A percentile compares a stretch with the other conserved stretches of the same genome.
phyloP scores from a whole-genome alignment of 1,140 invertebrate species.

The Trachymyrmex septentrionalis region DNA sequence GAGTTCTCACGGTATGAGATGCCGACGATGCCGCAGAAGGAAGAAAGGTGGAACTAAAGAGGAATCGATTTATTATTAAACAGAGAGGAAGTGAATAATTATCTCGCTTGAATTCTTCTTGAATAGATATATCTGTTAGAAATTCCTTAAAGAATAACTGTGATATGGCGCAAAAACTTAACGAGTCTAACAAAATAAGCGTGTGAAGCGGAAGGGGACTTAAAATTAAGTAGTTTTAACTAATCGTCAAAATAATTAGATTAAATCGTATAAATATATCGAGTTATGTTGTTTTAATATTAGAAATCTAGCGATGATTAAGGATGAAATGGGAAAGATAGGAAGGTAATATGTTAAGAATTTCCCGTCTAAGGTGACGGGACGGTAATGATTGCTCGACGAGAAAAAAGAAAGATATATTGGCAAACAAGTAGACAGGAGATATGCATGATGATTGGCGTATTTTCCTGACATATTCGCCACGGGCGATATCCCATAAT shows the following conservation, averaged over 20 bases:
- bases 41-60: conserved; percentile 21
- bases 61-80: conserved; percentile 44
- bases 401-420: conserved; percentile 38
- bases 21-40: background rate
- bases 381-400: conserved; percentile 12
- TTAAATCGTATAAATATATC: background rate
- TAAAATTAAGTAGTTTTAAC: background rate
- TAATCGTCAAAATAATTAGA: background rate
- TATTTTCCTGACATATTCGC: conserved; percentile 27
- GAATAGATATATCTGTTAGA: background rate
- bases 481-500: conserved; percentile 4
- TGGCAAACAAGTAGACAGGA: conserved; percentile 25
- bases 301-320: background rate
- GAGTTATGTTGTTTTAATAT: background rate
- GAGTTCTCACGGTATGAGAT: conserved; percentile 48
- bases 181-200: background rate
- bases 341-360: conserved; percentile 25
- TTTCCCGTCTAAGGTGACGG: background rate
- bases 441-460: conserved; percentile 6
- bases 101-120: conserved; percentile 11
- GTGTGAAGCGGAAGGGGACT: background rate
- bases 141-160: conserved; percentile 5
- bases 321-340: background rate
- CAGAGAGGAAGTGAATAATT: conserved; percentile 21
- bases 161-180: background rate